Percentiles rank a stretch among this genome's conserved stretches.
Evolutionary conservation across 2,888 invertebrate genomes (phyloP).

Genomic region (Drosophila ustulata): DNA sequence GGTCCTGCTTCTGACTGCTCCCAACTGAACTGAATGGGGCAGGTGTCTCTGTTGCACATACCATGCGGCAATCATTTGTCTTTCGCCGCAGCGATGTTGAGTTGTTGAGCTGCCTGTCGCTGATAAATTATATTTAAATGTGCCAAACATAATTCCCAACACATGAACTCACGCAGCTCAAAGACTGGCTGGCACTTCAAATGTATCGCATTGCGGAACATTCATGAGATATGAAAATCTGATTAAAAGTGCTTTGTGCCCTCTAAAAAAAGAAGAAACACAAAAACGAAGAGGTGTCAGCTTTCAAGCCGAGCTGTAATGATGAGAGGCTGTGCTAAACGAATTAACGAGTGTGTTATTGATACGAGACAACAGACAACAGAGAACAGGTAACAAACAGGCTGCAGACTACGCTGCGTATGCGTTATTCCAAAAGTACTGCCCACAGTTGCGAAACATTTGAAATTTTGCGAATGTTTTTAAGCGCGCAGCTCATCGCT

Average conservation of each 20-base stretch:
- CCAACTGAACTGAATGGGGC: neutral
- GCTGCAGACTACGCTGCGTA: conserved; percentile 23
- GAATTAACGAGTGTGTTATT: conserved; percentile 74
- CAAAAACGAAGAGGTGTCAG: conserved; percentile 23
- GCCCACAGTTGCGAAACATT: conserved; percentile 9
- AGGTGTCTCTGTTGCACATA: conserved; percentile 22
- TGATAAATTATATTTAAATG: conserved; percentile 73
- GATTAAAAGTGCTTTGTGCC: conserved; percentile 49
- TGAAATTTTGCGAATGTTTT: conserved; percentile 35
- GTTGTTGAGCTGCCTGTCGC: conserved; percentile 36
- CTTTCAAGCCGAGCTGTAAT: conserved; percentile 37
- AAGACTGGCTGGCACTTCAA: conserved; percentile 56
- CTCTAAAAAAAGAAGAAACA: neutral
- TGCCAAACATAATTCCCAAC: conserved; percentile 17
- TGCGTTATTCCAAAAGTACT: conserved; percentile 25
- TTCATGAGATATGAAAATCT: conserved; percentile 62
- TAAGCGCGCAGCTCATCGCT: conserved; percentile 38
- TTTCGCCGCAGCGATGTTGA: conserved; percentile 30
- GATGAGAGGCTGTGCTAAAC: conserved; percentile 46
- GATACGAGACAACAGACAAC: conserved; percentile 47
- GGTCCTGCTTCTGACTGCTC: neutral
- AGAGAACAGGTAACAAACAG: neutral
- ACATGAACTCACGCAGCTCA: conserved; percentile 4
- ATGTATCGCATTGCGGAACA: conserved; percentile 62
- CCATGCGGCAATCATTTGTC: conserved; percentile 65